phyloP scores from a whole-genome alignment of 1,140 invertebrate species.

The Aricia agestis region DNA sequence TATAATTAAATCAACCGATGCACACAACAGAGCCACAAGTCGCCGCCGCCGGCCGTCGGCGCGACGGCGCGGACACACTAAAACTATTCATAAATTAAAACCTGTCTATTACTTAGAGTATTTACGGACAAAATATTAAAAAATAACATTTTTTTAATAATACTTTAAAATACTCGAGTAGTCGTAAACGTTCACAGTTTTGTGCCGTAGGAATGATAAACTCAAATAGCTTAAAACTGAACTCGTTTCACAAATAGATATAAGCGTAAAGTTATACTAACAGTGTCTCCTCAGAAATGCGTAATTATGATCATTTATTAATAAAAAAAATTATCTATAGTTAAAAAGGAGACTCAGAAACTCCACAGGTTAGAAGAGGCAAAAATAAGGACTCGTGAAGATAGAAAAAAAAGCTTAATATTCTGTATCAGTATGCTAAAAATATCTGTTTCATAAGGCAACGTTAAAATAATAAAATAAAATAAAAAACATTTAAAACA shows the following conservation, averaged over 20 bases:
- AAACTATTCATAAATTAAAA: conserved; percentile 42
- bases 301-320: not conserved
- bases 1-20: conserved; percentile 69
- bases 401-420: not conserved
- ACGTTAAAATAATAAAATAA: not conserved
- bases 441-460: not conserved
- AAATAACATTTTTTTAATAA: conserved; percentile 31
- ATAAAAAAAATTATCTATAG: not conserved
- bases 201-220: conserved; percentile 39
- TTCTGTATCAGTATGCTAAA: not conserved
- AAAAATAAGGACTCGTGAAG: not conserved
- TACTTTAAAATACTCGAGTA: conserved; percentile 41
- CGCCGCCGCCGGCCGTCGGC: not conserved
- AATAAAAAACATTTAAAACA: not conserved
- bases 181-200: conserved; percentile 30
- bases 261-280: not conserved
- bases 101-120: conserved; percentile 31
- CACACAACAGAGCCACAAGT: conserved; percentile 61
- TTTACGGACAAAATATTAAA: conserved; percentile 29
- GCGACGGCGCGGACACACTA: conserved; percentile 9
- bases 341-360: not conserved
- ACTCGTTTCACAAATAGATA: conserved; percentile 14
- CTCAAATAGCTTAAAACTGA: conserved; percentile 15
- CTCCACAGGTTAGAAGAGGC: not conserved
- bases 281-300: not conserved